phyloP scores from a whole-genome alignment of 2,888 invertebrate genomes.

The Zygogramma bicolorata region DNA sequence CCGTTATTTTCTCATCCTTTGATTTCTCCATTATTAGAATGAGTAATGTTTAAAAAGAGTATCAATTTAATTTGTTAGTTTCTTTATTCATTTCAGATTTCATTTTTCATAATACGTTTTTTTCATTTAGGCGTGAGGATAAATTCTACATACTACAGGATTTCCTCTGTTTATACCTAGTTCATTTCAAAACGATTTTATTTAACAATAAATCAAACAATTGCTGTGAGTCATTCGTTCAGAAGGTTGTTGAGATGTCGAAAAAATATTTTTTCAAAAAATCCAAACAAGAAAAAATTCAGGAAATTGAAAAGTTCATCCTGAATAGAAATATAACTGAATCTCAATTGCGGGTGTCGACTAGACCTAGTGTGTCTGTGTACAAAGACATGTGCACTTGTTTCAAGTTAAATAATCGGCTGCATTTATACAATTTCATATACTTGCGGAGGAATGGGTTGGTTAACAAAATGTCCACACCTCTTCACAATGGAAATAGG shows the following conservation, averaged over 20 bases:
- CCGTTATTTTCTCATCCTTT: too few relatives aligned
- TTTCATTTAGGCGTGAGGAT: too few relatives aligned
- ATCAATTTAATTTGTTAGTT: too few relatives aligned
- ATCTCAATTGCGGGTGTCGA: background rate
- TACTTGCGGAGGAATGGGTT: background rate
- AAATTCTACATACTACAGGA: too few relatives aligned
- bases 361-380: too few relatives aligned
- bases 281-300: background rate
- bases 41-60: too few relatives aligned
- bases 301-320: background rate
- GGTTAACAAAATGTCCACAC: too few relatives aligned
- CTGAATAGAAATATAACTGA: background rate
- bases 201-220: too few relatives aligned
- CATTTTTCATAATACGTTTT: too few relatives aligned
- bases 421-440: background rate
- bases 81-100: too few relatives aligned
- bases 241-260: background rate
- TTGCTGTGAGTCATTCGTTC: background rate
- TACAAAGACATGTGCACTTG: background rate
- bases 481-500: background rate
- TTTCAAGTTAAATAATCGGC: background rate
- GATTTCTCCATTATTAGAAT: too few relatives aligned
- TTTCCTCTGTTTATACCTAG: background rate
- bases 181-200: background rate
- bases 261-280: background rate